Base-by-base conservation (phyloP, 2,888 invertebrate species). In the Tridacna gigas region DNA sequence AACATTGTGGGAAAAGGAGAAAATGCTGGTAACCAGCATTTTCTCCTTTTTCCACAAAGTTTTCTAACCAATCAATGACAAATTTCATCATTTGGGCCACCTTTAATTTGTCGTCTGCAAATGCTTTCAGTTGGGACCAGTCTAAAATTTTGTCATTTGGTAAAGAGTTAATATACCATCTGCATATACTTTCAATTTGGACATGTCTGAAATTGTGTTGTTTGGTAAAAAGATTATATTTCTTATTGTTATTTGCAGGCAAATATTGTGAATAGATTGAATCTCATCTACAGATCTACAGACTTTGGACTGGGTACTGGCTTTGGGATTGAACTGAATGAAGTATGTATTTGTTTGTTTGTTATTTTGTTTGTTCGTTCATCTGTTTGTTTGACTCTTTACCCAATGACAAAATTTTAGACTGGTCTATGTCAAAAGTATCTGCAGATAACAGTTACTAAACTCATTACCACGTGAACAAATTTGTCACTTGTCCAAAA, bases 251-350 rank as follows among this genome's bases (percentile, higher is more conserved):
- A 7, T 63, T 71, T 71, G 20, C 78, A 87, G 87, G 80, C 83
- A 7, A 84, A 83, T 47, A 79, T 87, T 26, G 81, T 87, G 22
- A 84, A 79, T 61, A 28, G 80, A 47, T 76, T 85, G 9, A 87
- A 87, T 71, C 76, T 48, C 60, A 85, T 87, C 18, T 87, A 87
- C 67, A 81, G 67, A 48, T 12, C n/a, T n/a, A 87, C 87, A 61
- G 56, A 67, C 25, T 87, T 87, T 67, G 48, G 48, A 4, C 65
- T 65, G 1, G 87, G 84, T 4, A 47, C 65, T 28, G 87, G 87
- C 4, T 87, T 75, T 67, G 84, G 87, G 0, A 79, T 87, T 66
- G 83, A 87, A 56, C 47, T 87, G 7, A 51, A 77, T 37, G 67
- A 47, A 20, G 87, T 87, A 75, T 76, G 80, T 82, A 12, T 45